Percentiles rank a stretch among this genome's conserved stretches.
Evolutionary conservation across 1,140 invertebrate genomes (phyloP).

Genomic region (Cotesia chilonis): DNA sequence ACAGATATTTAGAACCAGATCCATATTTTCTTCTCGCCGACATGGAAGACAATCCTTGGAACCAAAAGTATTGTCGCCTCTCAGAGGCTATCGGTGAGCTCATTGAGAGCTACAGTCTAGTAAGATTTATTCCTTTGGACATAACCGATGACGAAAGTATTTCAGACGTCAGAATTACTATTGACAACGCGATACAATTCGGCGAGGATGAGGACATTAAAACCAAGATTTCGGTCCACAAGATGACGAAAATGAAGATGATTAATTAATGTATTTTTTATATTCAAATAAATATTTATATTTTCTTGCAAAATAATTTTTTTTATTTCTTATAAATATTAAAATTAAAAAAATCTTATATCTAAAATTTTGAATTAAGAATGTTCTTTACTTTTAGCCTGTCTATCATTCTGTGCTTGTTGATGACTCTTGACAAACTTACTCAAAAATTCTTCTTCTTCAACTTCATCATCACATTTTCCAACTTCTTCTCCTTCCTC

Average conservation of each 20-base stretch:
- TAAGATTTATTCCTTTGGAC: slow-evolving; percentile 91
- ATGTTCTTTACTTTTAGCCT: slow-evolving; percentile 8
- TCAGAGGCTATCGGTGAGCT: slow-evolving; percentile 81
- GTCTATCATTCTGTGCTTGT: slow-evolving; percentile 44
- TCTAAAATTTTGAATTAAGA: neutral
- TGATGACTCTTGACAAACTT: slow-evolving; percentile 55
- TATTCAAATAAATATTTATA: slow-evolving; percentile 30
- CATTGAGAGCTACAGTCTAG: slow-evolving; percentile 93
- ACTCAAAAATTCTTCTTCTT: slow-evolving; percentile 56
- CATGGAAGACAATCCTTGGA: slow-evolving; percentile 74
- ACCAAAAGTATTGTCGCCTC: slow-evolving; percentile 79
- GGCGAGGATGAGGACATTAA: slow-evolving; percentile 95
- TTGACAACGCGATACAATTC: slow-evolving; percentile 95
- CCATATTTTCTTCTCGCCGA: slow-evolving; percentile 77
- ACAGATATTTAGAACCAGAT: slow-evolving; percentile 85
- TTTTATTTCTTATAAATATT: slow-evolving; percentile 3
- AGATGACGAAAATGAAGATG: slow-evolving; percentile 58
- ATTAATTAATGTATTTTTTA: slow-evolving; percentile 37
- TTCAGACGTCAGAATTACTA: slow-evolving; percentile 83
- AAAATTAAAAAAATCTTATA: neutral
- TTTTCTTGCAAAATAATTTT: neutral
- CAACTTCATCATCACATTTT: slow-evolving; percentile 46
- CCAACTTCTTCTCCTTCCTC: slow-evolving; percentile 71
- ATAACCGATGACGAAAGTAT: slow-evolving; percentile 88
- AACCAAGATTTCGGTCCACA: slow-evolving; percentile 81